These are phyloP conservation scores for Acropternis orthonyx DNA, from an alignment of 2,797 vertebrate genomes.

Conservation along the genomic window DNA sequence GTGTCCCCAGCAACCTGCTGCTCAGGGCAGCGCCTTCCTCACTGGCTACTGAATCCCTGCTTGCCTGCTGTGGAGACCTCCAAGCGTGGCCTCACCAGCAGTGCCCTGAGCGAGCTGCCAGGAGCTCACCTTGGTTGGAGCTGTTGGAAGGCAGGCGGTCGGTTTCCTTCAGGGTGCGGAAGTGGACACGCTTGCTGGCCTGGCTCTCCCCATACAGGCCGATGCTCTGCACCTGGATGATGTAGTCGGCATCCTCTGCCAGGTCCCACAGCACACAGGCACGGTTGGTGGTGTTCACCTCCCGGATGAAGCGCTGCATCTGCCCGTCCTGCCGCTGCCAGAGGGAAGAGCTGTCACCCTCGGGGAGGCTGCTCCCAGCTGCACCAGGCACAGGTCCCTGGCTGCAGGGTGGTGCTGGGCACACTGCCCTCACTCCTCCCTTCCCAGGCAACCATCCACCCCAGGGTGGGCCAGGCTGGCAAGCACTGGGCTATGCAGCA, in stretches of 20 bases:
- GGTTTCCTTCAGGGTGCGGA: constrained; percentile 91
- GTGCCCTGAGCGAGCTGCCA: fast-evolving
- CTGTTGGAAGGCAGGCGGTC: constrained; percentile 93
- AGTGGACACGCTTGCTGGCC: constrained; percentile 90
- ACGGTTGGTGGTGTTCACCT: constrained; percentile 96
- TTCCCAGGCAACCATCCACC: neutral
- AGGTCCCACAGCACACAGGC: constrained; percentile 96
- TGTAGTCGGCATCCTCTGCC: constrained; percentile 93
- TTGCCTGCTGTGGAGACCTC: neutral
- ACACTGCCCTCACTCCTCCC: neutral
- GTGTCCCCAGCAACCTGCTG: neutral
- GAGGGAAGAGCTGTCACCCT: neutral
- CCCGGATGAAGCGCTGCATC: constrained; percentile 93
- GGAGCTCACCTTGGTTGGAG: constrained; percentile 89
- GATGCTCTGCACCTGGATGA: constrained; percentile 95
- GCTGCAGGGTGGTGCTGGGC: neutral
- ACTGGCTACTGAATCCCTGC: neutral
- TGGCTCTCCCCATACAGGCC: constrained; percentile 94
- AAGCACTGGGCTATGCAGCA: neutral
- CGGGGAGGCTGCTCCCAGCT: neutral
- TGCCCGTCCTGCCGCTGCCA: constrained; percentile 91
- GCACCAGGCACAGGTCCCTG: neutral
- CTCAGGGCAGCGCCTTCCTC: neutral
- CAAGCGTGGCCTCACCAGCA: neutral
- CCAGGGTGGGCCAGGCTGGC: neutral